These are phyloP conservation scores for Peromyscus nudipes DNA, from an alignment of 2,797 vertebrate genomes.

Conservation along the genomic window DNA sequence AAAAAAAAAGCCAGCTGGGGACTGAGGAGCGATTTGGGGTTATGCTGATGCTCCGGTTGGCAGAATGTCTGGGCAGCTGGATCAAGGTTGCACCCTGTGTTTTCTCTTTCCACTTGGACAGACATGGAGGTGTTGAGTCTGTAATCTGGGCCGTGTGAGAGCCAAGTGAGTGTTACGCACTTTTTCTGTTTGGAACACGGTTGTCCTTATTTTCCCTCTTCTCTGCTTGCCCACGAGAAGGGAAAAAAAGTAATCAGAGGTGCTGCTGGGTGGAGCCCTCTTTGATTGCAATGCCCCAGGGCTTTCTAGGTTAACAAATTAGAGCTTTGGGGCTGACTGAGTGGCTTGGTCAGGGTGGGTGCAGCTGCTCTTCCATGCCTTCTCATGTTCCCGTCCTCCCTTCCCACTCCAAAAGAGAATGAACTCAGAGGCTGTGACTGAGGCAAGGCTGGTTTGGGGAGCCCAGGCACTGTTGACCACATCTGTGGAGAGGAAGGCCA, in stretches of 20 bases:
- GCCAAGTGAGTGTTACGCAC: constrained; percentile 67
- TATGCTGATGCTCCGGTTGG: constrained; percentile 67
- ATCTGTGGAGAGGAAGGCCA: constrained; percentile 36
- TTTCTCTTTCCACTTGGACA: constrained; percentile 81
- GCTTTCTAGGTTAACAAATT: constrained; percentile 77
- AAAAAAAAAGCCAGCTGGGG: constrained; percentile 26
- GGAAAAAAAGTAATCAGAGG: constrained; percentile 73
- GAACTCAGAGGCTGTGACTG: background rate
- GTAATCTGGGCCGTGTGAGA: constrained; percentile 72
- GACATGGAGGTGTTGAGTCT: constrained; percentile 79
- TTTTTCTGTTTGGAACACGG: constrained; percentile 77
- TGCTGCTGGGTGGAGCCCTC: constrained; percentile 72
- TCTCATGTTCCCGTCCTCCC: constrained; percentile 19
- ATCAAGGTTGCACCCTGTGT: constrained; percentile 75
- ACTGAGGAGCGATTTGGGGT: constrained; percentile 76
- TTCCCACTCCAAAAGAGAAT: background rate
- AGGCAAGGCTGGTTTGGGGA: background rate
- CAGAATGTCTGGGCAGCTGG: constrained; percentile 77
- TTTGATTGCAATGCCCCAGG: constrained; percentile 52
- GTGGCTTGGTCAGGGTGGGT: background rate
- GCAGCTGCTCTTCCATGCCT: background rate
- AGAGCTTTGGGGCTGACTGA: constrained; percentile 45
- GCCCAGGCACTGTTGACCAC: background rate
- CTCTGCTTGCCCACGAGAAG: constrained; percentile 63
- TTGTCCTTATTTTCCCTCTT: constrained; percentile 82